Conservation (phyloP, 2,113 vertebrate genomes). For the Nothoprocta perdicaria region DNA sequence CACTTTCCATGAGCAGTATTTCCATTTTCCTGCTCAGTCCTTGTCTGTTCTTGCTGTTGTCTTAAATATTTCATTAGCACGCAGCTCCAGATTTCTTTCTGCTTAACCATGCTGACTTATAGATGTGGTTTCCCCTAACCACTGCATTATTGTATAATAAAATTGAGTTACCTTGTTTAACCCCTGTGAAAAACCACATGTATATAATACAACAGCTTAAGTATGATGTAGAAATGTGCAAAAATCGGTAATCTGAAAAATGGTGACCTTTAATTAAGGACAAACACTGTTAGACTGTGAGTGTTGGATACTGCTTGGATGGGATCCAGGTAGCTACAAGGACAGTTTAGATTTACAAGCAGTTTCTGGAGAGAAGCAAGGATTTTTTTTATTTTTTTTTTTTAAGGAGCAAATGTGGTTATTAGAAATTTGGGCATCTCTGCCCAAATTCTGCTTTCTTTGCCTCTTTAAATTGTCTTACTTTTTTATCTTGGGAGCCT, state of each 20-base stretch:
- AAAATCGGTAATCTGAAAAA: constrained; percentile 53
- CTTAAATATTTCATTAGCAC: constrained; percentile 61
- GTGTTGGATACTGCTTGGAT: constrained; percentile 39
- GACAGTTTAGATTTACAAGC: background rate
- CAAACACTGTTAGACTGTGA: constrained; percentile 1
- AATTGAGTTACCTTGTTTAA: constrained; percentile 58
- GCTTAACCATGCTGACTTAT: constrained; percentile 51
- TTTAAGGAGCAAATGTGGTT: background rate
- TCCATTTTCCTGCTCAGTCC: background rate
- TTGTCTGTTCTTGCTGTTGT: constrained; percentile 20
- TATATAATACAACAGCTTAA: constrained; percentile 18
- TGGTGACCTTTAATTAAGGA: constrained; percentile 48
- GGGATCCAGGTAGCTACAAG: constrained; percentile 43
- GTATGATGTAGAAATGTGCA: constrained; percentile 46
- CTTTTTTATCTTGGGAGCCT: background rate
- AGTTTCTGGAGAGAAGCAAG: background rate
- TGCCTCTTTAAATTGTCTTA: background rate
- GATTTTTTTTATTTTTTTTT: background rate
- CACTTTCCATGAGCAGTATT: background rate
- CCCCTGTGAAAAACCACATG: constrained; percentile 17
- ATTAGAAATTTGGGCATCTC: background rate
- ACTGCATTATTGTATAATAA: background rate
- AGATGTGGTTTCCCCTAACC: constrained; percentile 60
- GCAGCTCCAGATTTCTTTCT: constrained; percentile 52
- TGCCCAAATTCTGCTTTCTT: background rate